Conservation (phyloP, 2,888 invertebrate species). For the Pristionchus fissidentatus region DNA sequence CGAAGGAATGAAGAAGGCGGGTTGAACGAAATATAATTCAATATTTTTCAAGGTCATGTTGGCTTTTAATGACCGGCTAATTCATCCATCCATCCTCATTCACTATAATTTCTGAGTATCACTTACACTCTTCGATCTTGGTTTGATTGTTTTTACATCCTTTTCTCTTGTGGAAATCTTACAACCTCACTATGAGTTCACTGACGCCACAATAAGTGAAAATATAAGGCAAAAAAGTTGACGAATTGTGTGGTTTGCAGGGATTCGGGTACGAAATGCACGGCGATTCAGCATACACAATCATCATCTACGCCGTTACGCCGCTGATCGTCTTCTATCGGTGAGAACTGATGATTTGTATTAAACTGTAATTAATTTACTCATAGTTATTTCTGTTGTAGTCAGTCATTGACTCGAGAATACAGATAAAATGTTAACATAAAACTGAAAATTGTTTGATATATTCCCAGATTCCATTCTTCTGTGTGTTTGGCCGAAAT, state of each 20-base stretch:
- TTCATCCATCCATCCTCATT: too few relatives aligned
- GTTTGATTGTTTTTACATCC: background rate
- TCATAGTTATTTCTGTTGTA: background rate
- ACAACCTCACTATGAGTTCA: background rate
- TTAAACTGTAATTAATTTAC: background rate
- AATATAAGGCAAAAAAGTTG: background rate
- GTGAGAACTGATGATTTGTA: constrained; percentile 41
- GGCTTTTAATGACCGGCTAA: too few relatives aligned
- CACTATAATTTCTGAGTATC: too few relatives aligned
- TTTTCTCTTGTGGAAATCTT: background rate
- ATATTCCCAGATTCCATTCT: constrained; percentile 52
- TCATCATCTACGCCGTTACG: constrained; percentile 70
- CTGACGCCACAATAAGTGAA: background rate
- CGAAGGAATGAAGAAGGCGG: constrained; percentile 50
- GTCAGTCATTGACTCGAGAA: background rate
- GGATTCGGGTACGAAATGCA: constrained; percentile 45
- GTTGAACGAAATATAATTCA: background rate
- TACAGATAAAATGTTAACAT: background rate
- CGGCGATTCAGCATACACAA: constrained; percentile 58
- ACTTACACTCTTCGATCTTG: background rate
- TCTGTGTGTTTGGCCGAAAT: constrained; percentile 65
- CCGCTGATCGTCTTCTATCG: constrained; percentile 73
- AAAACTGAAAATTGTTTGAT: background rate
- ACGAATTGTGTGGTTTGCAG: background rate
- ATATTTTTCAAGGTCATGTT: background rate